Base-by-base conservation (phyloP, 1,140 invertebrate genomes). In the Octopus bimaculoides region DNA sequence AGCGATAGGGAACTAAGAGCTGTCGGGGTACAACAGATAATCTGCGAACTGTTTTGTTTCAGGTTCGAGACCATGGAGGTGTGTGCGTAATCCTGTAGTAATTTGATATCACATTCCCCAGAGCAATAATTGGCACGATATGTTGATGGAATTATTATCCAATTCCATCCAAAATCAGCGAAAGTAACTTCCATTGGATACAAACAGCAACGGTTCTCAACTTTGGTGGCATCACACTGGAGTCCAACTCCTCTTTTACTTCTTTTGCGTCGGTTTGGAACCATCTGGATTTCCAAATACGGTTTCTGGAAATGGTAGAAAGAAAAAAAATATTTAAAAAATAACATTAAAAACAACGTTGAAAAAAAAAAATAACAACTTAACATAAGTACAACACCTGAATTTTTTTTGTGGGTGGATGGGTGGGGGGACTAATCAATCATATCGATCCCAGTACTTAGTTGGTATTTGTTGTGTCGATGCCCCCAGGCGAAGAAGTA, bases 1-100 rank as follows among this genome's bases (percentile, higher is more conserved):
- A 98, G 92, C 77, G 96, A 96, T 93, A 98, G 95, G 85, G 95
- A 93, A 53, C 95, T 95, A 90, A 97, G 96, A 89, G 96, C 96
- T 71, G 96, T 92, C 12, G 96, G 96, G n/a, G 96, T 95, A 90
- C 97, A 98, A 90, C 96, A 98, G 2, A 95, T 95, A 83, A 79
- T 78, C 10, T 81, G 74, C 53, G 94, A 93, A 90, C 96, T 94
- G 14, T 94, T 94, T 80, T 79, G 86, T 73, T 92, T 91, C 80
- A 94, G 93, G 88, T 95, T 94, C 17, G 26, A 54, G 0, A 75
- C 74, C 41, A 75, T 52, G 5, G 26, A 54, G 82, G 95, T 74
- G 95, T 94, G 91, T 96, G 95, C 90, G 95, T 96, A 87, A 94
- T 96, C 87, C 94, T 85, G 82, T 77, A 84, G 82, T 75, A 84